Evolutionary conservation across 1,140 invertebrate genomes (phyloP).

Genomic region (Teleogryllus occipitalis): DNA sequence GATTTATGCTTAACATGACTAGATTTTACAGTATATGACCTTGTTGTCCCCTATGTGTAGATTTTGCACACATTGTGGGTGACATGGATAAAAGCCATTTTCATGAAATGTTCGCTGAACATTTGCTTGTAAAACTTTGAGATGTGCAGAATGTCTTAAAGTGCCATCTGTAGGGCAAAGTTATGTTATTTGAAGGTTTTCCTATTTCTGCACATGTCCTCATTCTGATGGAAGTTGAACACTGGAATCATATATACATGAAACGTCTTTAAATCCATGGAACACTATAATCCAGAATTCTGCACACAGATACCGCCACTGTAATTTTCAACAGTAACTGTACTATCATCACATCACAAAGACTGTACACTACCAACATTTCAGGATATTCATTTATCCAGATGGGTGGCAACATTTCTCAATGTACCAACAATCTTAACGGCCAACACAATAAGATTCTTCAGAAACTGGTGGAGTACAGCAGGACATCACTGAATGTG

Average conservation of each 20-base stretch:
- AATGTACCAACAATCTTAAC: too few species aligned
- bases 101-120: neutral
- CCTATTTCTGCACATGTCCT: constrained; percentile 2
- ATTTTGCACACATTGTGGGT: neutral
- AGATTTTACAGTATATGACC: neutral
- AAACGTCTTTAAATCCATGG: too few species aligned
- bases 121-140: neutral
- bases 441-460: too few species aligned
- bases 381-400: too few species aligned
- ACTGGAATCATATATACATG: neutral
- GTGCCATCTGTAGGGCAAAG: neutral
- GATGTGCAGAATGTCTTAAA: neutral
- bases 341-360: too few species aligned
- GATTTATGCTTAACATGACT: neutral
- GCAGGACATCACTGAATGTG: too few species aligned
- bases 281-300: too few species aligned
- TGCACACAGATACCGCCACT: too few species aligned
- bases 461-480: too few species aligned
- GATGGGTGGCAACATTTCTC: too few species aligned
- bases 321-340: too few species aligned
- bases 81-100: neutral
- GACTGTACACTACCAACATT: too few species aligned
- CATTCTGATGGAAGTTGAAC: neutral
- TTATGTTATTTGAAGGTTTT: neutral
- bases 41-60: constrained; percentile 1